Evolutionary conservation across 2,797 vertebrate species (phyloP), one percentile per base, ranked within the genome.

Genomic region (Dermochelys coriacea): DNA sequence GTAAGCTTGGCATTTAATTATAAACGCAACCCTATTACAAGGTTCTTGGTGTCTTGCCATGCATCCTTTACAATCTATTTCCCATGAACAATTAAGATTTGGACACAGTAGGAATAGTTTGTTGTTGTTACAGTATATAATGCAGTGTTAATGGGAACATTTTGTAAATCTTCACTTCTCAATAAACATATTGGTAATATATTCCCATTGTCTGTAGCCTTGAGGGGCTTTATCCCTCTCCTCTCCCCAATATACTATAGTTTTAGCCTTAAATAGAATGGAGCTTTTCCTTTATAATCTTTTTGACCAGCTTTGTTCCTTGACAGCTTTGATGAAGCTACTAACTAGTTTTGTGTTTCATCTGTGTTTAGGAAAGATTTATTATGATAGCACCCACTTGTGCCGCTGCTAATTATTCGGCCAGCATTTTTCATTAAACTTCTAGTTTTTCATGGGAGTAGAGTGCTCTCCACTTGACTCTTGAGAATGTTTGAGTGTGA

Each of bases 321-420:
- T 52, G 82, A 91, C 85, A 92, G 88, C 89, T 94, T 93, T 97
- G 94, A 97, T 96, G 95, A 98, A 97, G 93, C 87, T 95, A 88
- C 88, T 96, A 95, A 97, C 97, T 96, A 96, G 89, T 80, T 97
- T 97, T 96, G 92, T 96, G 90, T 96, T 93, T 95, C 75, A 88
- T 94, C 93, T 90, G 45, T 96, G 88, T 96, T 96, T 93, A 96
- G 91, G 79, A 94, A 93, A 91, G 91, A 96, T 97, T 97, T 96
- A 96, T 96, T 96, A 93, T 77, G 92, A 80, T 55, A 95, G 85
- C 82, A 95, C 81, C 79, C 3, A 0, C 64, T 85, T 95, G 79
- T 93, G 93, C 88, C 31, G 29, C 88, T 93, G 91, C 74, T 92
- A 95, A 95, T 96, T 96, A 94, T 81, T n/a, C 85, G 93, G 91